Conservation (phyloP, 2,797 vertebrate genomes). For the Otus scops region DNA sequence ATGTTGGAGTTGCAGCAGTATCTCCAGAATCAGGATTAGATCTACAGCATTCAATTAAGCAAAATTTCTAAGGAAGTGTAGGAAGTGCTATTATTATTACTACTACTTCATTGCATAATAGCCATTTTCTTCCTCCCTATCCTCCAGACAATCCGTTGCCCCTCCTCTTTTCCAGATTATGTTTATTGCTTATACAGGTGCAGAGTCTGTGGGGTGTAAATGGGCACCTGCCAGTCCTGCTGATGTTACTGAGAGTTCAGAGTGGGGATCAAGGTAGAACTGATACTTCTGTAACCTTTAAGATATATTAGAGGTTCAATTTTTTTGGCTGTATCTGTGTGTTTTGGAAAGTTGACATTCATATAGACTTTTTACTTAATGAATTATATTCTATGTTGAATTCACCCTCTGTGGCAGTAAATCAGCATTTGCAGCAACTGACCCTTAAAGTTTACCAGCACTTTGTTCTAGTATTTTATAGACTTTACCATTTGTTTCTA, state of each 20-base stretch:
- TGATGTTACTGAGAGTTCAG: not conserved
- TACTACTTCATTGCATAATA: not conserved
- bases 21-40: not conserved
- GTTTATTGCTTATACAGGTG: accelerated
- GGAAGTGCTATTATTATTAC: accelerated
- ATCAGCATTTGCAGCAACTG: not conserved
- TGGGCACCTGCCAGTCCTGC: not conserved
- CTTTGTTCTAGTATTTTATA: not conserved
- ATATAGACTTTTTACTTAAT: not conserved
- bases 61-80: not conserved
- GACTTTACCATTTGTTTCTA: not conserved
- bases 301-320: accelerated
- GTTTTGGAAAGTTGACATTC: not conserved
- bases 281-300: not conserved
- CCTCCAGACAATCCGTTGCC: no score
- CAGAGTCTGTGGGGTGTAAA: not conserved
- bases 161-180: accelerated
- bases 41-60: not conserved
- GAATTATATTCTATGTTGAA: not conserved
- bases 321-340: not conserved
- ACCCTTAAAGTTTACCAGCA: not conserved
- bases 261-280: not conserved
- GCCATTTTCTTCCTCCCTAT: accelerated
- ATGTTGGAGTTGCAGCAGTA: not conserved
- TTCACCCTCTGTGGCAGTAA: not conserved